Conservation (phyloP, 2,797 vertebrate genomes). For the Balearica regulorum region DNA sequence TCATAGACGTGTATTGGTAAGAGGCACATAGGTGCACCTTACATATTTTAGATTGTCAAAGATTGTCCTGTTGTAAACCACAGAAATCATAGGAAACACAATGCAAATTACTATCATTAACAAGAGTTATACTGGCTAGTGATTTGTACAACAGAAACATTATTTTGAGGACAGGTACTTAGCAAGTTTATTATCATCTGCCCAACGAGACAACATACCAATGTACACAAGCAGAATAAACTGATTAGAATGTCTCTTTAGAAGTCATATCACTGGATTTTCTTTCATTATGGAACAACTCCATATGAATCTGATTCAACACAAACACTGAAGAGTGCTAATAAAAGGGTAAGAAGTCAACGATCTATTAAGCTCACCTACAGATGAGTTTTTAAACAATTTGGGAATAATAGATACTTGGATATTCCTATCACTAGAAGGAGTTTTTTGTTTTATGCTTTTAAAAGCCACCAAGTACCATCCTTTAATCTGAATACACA, state of each 20-base stretch:
- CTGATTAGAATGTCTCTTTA: background rate
- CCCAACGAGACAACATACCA: background rate
- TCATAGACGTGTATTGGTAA: fast-evolving
- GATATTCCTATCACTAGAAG: background rate
- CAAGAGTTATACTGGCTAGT: background rate
- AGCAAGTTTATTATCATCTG: background rate
- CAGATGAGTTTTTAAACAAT: background rate
- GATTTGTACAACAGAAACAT: background rate
- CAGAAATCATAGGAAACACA: background rate
- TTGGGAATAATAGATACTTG: background rate
- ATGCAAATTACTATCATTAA: background rate
- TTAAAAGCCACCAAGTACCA: background rate
- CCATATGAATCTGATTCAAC: background rate
- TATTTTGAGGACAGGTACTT: background rate
- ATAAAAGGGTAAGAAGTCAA: background rate
- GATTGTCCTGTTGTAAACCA: background rate
- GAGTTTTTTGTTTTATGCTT: background rate
- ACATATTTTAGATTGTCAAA: background rate
- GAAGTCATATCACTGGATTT: background rate
- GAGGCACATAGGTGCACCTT: fast-evolving
- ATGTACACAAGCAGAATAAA: background rate
- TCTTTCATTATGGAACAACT: background rate
- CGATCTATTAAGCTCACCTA: background rate
- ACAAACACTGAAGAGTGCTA: background rate
- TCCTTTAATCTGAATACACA: background rate